Evolutionary conservation across 1,140 invertebrate genomes (phyloP).

Genomic region (Phortica variegata): DNA sequence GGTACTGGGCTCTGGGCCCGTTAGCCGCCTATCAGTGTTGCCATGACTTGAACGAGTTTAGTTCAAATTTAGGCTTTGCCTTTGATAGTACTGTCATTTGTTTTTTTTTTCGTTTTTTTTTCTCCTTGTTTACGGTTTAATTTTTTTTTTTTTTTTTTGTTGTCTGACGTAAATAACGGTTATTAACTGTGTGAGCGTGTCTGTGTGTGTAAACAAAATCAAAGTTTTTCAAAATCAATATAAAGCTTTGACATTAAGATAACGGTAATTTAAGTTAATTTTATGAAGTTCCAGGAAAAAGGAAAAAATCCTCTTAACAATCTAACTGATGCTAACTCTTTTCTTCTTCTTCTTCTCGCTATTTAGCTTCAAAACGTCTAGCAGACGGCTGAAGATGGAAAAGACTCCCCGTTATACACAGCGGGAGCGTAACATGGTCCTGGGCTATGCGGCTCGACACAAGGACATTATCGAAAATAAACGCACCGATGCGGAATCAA

Average conservation of each 20-base stretch:
- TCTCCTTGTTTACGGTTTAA: slow-evolving; percentile 4
- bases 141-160: slow-evolving; percentile 20
- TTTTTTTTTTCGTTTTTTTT: slow-evolving; percentile 2
- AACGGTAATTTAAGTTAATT: too few relatives aligned
- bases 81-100: background rate
- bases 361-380: slow-evolving; percentile 53
- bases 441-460: slow-evolving; percentile 51
- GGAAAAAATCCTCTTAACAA: background rate
- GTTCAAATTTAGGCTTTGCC: too few relatives aligned
- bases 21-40: too few relatives aligned
- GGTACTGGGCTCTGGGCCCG: too few relatives aligned
- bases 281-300: background rate
- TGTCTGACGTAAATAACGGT: slow-evolving; percentile 24
- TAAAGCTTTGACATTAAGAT: too few relatives aligned
- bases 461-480: slow-evolving; percentile 56
- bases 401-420: slow-evolving; percentile 57
- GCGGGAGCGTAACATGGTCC: slow-evolving; percentile 57
- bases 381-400: slow-evolving; percentile 55
- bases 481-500: slow-evolving; percentile 54
- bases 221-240: background rate
- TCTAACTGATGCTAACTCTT: background rate
- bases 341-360: background rate
- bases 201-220: background rate
- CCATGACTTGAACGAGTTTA: too few relatives aligned
- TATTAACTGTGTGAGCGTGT: slow-evolving; percentile 7